A percentile compares a stretch with the other conserved stretches of the same genome.
These are phyloP conservation scores for Aporrectodea caliginosa DNA, from an alignment of 1,140 invertebrate genomes.

Conservation along the genomic window DNA sequence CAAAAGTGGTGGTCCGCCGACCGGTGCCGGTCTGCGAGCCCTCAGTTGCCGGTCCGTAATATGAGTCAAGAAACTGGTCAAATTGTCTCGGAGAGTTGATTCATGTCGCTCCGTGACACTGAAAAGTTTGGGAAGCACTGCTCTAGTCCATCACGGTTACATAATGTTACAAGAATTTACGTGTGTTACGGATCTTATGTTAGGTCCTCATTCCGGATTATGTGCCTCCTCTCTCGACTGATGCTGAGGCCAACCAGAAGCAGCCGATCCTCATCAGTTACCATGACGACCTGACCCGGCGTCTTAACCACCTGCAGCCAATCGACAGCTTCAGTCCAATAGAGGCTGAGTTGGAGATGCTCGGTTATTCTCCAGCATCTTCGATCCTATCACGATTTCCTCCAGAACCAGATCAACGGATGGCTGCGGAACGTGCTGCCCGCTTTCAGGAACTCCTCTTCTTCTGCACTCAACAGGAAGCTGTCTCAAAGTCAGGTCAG, in stretches of 20 bases:
- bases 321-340: constrained; percentile 49
- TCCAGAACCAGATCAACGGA: constrained; percentile 38
- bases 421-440: constrained; percentile 46
- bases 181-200: too few relatives aligned
- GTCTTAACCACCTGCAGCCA: constrained; percentile 45
- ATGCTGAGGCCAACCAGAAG: constrained; percentile 33
- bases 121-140: too few relatives aligned
- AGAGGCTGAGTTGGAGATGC: constrained; percentile 47
- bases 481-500: constrained; percentile 44
- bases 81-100: too few relatives aligned
- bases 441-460: constrained; percentile 53
- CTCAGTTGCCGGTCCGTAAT: too few relatives aligned
- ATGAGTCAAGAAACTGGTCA: too few relatives aligned
- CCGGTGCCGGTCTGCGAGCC: too few relatives aligned
- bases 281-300: constrained; percentile 46
- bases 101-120: too few relatives aligned
- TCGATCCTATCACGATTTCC: constrained; percentile 28
- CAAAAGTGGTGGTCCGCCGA: too few relatives aligned
- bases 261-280: constrained; percentile 47
- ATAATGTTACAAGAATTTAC: too few relatives aligned
- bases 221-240: not conserved
- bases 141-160: too few relatives aligned
- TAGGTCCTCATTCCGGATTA: constrained; percentile 4
- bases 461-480: constrained; percentile 46
- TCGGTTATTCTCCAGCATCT: constrained; percentile 42